These are phyloP conservation scores for Podarcis raffonei DNA, from an alignment of 2,113 vertebrate genomes.

Conservation along the genomic window DNA sequence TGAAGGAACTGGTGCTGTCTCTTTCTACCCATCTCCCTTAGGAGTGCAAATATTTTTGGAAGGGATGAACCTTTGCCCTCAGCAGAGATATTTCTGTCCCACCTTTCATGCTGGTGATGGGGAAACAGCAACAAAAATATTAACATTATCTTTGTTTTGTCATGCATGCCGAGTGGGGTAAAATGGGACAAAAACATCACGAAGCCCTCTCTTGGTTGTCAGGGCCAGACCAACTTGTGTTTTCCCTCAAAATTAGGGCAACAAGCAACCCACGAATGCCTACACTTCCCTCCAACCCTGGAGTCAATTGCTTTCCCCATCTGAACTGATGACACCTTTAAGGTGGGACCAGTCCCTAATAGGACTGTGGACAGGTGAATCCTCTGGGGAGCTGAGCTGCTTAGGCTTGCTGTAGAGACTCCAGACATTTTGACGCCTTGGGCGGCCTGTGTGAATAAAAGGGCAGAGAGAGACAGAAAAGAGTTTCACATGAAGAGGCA, in stretches of 20 bases:
- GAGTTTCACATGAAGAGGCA: neutral
- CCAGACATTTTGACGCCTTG: slow-evolving; percentile 66
- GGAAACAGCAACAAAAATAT: neutral
- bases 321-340: slow-evolving; percentile 86
- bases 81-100: neutral
- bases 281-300: neutral
- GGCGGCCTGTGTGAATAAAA: slow-evolving; percentile 52
- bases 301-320: slow-evolving; percentile 79
- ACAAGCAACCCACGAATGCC: neutral
- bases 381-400: slow-evolving; percentile 18
- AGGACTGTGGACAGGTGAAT: slow-evolving; percentile 17
- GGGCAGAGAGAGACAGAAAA: neutral
- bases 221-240: too few relatives aligned
- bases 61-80: neutral
- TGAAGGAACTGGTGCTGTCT: neutral
- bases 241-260: neutral
- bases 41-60: neutral
- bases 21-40: neutral
- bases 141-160: neutral
- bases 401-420: slow-evolving; percentile 47
- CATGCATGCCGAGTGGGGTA: neutral
- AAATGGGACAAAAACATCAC: neutral
- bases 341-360: slow-evolving; percentile 76
- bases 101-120: too few relatives aligned
- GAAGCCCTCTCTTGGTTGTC: neutral